A percentile compares a stretch with the other conserved stretches of the same genome.
Evolutionary conservation across 2,113 vertebrate genomes (phyloP).

Genomic region (Rhabdomys dilectus): DNA sequence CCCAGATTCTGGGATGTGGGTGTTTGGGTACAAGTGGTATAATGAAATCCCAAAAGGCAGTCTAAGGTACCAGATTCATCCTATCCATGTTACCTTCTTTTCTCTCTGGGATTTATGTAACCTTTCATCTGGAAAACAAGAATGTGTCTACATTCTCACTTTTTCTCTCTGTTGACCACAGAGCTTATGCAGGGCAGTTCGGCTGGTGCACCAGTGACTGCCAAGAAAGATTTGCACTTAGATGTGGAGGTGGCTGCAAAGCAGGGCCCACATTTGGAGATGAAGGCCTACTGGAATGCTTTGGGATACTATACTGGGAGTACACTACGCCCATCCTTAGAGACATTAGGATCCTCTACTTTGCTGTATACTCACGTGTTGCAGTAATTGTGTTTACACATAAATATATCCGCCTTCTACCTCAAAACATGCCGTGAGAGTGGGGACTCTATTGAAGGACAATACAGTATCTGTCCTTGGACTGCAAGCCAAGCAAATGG

Average conservation of each 20-base stretch:
- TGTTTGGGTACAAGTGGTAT: not conserved
- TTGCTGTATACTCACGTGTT: not conserved
- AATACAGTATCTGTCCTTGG: not conserved
- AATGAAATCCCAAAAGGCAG: not conserved
- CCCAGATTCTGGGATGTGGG: not conserved
- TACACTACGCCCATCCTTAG: not conserved
- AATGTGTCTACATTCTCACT: not conserved
- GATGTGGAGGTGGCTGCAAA: not conserved
- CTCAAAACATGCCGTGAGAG: not conserved
- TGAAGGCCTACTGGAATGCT: too few relatives aligned
- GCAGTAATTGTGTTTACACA: not conserved
- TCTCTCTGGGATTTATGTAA: not conserved
- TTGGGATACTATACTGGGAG: not conserved
- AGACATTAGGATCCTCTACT: not conserved
- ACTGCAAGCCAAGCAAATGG: not conserved
- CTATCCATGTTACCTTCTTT: not conserved
- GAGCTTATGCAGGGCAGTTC: not conserved
- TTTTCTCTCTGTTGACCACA: not conserved
- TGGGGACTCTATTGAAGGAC: not conserved
- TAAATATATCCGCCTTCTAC: not conserved
- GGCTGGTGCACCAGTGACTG: not conserved
- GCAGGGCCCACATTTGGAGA: not conserved
- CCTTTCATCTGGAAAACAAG: not conserved
- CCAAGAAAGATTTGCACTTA: not conserved
- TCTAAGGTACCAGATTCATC: not conserved